A percentile compares a stretch with the other conserved stretches of the same genome.
Conservation (phyloP, 1,140 invertebrate species). For the Ips nitidus region DNA sequence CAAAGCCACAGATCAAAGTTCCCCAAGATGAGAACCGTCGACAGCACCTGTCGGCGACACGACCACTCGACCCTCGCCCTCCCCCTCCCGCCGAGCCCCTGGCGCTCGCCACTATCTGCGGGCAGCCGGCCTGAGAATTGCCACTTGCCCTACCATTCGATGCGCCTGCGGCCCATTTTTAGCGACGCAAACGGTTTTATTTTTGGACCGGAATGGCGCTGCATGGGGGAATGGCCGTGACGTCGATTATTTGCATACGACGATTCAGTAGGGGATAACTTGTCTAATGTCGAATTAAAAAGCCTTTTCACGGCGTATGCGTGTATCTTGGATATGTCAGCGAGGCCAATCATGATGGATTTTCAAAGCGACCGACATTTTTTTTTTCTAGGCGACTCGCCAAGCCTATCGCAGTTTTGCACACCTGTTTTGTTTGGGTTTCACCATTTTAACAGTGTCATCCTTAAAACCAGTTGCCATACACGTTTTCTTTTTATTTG, state of each 20-base stretch:
- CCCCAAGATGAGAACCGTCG: slow-evolving; percentile 4
- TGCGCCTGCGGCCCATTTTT: slow-evolving; percentile 18
- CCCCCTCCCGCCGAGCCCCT: neutral
- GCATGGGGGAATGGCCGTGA: slow-evolving; percentile 21
- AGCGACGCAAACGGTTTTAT: slow-evolving; percentile 10
- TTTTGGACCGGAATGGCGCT: slow-evolving; percentile 17
- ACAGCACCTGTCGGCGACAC: slow-evolving; percentile 17
- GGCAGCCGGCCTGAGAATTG: slow-evolving; percentile 1
- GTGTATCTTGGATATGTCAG: slow-evolving; percentile 14
- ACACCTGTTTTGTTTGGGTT: neutral
- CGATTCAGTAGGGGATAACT: slow-evolving; percentile 19
- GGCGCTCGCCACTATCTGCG: neutral
- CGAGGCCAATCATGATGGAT: slow-evolving; percentile 13
- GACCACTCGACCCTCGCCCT: neutral
- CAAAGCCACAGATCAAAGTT: neutral
- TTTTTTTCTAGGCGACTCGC: neutral
- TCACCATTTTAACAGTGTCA: too few relatives aligned
- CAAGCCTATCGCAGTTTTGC: neutral
- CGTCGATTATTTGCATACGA: slow-evolving; percentile 6
- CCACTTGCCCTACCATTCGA: slow-evolving; percentile 15
- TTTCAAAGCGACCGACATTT: neutral
- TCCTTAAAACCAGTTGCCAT: too few relatives aligned
- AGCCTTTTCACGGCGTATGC: slow-evolving; percentile 18
- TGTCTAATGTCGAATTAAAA: slow-evolving; percentile 28
- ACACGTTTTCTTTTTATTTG: too few relatives aligned